Conservation (phyloP, 2,797 vertebrate species). For the Eidolon dupreanum region DNA sequence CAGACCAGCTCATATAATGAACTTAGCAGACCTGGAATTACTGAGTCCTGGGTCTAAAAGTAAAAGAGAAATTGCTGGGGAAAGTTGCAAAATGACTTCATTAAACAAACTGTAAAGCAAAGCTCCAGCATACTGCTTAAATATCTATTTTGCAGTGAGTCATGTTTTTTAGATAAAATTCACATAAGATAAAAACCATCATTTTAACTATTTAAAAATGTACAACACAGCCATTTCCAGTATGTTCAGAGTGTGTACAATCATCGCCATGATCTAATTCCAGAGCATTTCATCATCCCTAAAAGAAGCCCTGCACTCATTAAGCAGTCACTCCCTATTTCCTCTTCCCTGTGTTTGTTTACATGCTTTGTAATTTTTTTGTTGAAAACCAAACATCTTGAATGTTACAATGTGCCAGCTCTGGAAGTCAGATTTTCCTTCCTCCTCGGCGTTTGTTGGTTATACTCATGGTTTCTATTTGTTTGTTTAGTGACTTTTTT, state of each 20-base stretch:
- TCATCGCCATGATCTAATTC: neutral
- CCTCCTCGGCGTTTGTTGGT: neutral
- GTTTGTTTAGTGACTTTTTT: neutral
- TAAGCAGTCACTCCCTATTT: neutral
- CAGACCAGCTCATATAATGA: neutral
- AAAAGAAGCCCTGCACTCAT: neutral
- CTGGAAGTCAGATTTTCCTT: neutral
- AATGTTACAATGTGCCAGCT: neutral
- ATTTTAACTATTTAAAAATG: neutral
- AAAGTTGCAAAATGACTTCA: neutral
- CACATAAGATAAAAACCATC: neutral
- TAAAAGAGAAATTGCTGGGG: neutral
- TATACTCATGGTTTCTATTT: neutral
- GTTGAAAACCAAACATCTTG: neutral
- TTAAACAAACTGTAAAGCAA: slow-evolving; percentile 51
- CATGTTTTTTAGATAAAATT: neutral
- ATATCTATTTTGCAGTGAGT: neutral
- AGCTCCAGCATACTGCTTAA: neutral
- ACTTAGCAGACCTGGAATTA: neutral
- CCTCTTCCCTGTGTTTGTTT: neutral
- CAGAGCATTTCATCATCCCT: neutral
- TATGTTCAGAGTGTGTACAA: neutral
- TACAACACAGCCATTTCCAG: neutral
- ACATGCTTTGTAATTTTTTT: neutral
- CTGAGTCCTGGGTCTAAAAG: neutral